Conservation (phyloP, 2,888 invertebrate genomes). For the Drosophila formosana region DNA sequence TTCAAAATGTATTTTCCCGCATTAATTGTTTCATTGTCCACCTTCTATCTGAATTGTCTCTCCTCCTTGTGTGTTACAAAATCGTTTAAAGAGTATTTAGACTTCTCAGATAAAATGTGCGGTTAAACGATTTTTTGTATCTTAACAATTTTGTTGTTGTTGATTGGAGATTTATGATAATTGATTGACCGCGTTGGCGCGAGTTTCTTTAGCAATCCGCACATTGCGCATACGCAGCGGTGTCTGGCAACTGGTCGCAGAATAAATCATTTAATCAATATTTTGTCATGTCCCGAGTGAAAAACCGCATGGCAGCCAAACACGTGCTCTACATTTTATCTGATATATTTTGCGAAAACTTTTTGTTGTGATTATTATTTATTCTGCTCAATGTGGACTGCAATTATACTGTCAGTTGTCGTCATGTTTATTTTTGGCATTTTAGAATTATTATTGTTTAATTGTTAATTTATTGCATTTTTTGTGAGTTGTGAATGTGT, state of each 20-base stretch:
- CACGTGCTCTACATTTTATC: constrained; percentile 73
- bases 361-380: constrained; percentile 5
- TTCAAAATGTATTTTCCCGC: background rate
- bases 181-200: constrained; percentile 66
- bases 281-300: constrained; percentile 70
- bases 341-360: constrained; percentile 19
- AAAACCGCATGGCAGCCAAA: constrained; percentile 62
- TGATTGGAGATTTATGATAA: constrained; percentile 69
- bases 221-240: constrained; percentile 70
- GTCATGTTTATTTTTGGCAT: constrained; percentile 46
- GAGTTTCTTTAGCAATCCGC: constrained; percentile 47
- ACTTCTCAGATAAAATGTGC: constrained; percentile 1
- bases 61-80: background rate
- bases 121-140: constrained; percentile 16
- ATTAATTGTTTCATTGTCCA: background rate
- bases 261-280: constrained; percentile 79
- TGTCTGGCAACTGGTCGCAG: constrained; percentile 38
- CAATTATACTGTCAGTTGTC: constrained; percentile 74
- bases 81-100: constrained; percentile 26
- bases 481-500: constrained; percentile 48
- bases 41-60: too few species aligned
- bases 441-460: constrained; percentile 73
- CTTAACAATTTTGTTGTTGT: constrained; percentile 29
- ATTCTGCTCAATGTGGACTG: constrained; percentile 26
- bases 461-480: constrained; percentile 71